These are phyloP conservation scores for Aphidoletes aphidimyza DNA, from an alignment of 2,888 invertebrate species.

Conservation along the genomic window DNA sequence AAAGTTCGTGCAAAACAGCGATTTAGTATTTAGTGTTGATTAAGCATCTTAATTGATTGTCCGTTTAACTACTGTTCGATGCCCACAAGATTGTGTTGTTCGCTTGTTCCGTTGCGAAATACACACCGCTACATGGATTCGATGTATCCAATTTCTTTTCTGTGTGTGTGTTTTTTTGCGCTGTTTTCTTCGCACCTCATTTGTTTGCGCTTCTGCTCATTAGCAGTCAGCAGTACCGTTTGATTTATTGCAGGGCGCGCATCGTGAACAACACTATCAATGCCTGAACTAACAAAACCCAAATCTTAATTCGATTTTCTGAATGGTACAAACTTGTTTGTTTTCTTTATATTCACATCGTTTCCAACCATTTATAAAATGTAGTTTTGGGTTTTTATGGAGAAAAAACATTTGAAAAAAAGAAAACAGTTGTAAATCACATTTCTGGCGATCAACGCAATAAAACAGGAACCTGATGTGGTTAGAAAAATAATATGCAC, in stretches of 20 bases:
- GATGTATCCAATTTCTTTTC: background rate
- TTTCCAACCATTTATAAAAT: background rate
- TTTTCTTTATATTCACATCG: background rate
- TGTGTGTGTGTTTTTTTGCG: too few relatives aligned
- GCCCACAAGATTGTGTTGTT: too few relatives aligned
- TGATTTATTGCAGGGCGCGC: background rate
- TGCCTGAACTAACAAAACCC: background rate
- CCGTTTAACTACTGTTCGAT: constrained; percentile 40
- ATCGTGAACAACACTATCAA: too few relatives aligned
- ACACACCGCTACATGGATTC: too few relatives aligned
- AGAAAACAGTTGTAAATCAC: constrained; percentile 2
- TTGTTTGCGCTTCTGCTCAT: constrained; percentile 51
- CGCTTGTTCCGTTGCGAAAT: too few relatives aligned
- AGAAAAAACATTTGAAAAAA: background rate
- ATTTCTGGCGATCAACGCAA: constrained; percentile 17
- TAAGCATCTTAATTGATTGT: constrained; percentile 51
- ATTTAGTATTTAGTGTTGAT: constrained; percentile 46
- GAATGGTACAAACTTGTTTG: too few relatives aligned
- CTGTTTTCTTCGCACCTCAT: constrained; percentile 36
- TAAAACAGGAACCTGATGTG: constrained; percentile 28
- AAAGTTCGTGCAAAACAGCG: constrained; percentile 28
- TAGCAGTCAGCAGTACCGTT: constrained; percentile 25
- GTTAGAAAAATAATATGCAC: constrained; percentile 4
- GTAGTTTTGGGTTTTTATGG: background rate
- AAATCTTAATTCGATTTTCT: background rate